Percentiles rank a stretch among this genome's conserved stretches.
These are phyloP conservation scores for Coenonympha glycerion DNA, from an alignment of 2,888 invertebrate species.

Conservation along the genomic window DNA sequence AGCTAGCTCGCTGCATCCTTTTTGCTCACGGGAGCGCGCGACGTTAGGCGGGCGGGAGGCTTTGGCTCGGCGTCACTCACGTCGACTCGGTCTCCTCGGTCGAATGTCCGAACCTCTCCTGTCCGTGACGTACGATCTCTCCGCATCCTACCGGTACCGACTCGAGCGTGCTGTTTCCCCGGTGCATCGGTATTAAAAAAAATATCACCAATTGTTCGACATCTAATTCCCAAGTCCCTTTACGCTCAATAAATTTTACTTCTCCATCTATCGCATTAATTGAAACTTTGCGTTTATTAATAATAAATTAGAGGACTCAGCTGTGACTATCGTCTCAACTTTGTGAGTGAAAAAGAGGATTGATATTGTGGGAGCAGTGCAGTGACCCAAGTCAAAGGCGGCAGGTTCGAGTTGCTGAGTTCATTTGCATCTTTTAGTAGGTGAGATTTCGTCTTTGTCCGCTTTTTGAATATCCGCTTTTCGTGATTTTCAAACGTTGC, in stretches of 20 bases:
- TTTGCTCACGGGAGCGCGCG: conserved; percentile 59
- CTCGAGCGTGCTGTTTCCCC: conserved; percentile 49
- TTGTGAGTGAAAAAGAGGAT: conserved; percentile 41
- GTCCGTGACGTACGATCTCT: conserved; percentile 67
- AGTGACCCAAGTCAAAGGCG: conserved; percentile 48
- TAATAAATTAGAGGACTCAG: conserved; percentile 16
- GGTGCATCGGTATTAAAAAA: conserved; percentile 42
- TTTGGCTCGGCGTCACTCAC: conserved; percentile 66
- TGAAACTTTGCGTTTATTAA: conserved; percentile 20
- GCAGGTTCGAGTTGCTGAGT: conserved; percentile 45
- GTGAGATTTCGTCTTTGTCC: conserved; percentile 53
- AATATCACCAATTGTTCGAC: conserved; percentile 39
- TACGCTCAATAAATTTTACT: neutral
- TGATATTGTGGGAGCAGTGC: conserved; percentile 57
- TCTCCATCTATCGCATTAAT: conserved; percentile 5
- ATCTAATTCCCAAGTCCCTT: conserved; percentile 29
- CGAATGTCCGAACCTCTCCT: conserved; percentile 71
- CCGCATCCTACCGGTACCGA: conserved; percentile 66
- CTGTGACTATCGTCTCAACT: conserved; percentile 23
- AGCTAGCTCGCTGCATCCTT: conserved; percentile 66
- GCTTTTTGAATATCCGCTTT: conserved; percentile 50
- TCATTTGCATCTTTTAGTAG: conserved; percentile 64
- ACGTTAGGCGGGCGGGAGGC: conserved; percentile 66
- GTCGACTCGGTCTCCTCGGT: conserved; percentile 67
- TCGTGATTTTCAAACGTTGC: neutral